Percentiles rank a stretch among this genome's conserved stretches.
Evolutionary conservation across 2,888 invertebrate genomes (phyloP).

Genomic region (Tetropium fuscum): DNA sequence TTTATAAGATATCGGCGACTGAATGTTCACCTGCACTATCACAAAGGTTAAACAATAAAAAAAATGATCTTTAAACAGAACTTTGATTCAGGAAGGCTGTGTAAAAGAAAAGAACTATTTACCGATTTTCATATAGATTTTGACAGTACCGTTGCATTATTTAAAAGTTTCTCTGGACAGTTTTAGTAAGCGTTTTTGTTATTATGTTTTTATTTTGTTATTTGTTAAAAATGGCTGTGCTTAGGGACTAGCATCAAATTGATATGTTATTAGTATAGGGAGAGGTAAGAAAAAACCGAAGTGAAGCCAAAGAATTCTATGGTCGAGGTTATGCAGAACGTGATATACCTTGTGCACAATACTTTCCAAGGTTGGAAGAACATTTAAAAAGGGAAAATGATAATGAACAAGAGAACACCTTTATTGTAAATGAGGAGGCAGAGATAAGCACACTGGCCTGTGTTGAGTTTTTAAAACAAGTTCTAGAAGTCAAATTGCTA

Average conservation of each 20-base stretch:
- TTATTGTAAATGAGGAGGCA: background rate
- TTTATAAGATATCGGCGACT: no score
- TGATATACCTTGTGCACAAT: no score
- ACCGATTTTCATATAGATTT: no score
- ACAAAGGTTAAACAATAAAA: no score
- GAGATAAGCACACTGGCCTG: no score
- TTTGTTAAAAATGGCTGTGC: background rate
- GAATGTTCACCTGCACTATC: no score
- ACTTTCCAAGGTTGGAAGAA: background rate
- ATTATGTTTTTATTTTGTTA: background rate
- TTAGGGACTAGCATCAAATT: background rate
- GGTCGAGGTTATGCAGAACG: background rate
- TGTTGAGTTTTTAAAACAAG: no score
- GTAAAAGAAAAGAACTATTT: no score
- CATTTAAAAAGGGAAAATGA: background rate
- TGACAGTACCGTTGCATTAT: no score
- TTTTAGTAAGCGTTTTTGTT: background rate
- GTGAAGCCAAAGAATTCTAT: background rate
- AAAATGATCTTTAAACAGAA: no score
- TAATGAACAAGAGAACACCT: background rate
- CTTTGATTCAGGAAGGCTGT: no score
- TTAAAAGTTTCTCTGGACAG: no score
- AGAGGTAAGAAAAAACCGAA: background rate
- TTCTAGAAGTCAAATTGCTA: background rate
- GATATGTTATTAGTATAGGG: background rate